These are phyloP conservation scores for Eurystomus gularis DNA, from an alignment of 2,113 vertebrate species.

Conservation along the genomic window DNA sequence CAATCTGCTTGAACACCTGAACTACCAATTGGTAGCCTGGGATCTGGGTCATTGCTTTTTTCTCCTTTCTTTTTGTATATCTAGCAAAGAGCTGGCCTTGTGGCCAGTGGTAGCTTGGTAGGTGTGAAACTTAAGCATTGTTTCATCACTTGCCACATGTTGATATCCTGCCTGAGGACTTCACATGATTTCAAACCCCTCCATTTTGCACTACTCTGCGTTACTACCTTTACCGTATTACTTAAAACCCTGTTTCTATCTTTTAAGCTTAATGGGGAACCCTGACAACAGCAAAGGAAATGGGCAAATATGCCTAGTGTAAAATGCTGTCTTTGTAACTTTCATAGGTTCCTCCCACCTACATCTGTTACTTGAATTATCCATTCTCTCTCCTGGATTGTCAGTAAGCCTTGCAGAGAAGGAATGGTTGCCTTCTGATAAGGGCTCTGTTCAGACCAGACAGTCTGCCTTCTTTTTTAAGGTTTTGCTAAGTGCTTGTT, in stretches of 20 bases:
- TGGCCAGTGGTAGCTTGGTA: no score
- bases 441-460: background rate
- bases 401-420: background rate
- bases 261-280: background rate
- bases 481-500: background rate
- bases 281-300: background rate
- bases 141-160: background rate
- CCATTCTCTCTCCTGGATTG: background rate
- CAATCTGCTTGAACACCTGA: background rate
- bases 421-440: background rate
- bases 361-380: background rate
- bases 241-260: fast-evolving
- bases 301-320: background rate
- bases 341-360: background rate
- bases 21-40: no score
- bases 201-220: background rate
- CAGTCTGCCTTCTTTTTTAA: background rate
- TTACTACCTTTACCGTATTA: background rate
- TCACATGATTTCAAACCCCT: background rate
- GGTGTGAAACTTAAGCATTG: background rate
- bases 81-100: background rate
- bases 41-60: background rate
- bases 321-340: background rate
- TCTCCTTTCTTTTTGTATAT: background rate
- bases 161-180: background rate